Conservation (phyloP, 2,113 vertebrate genomes). For the Eclectus roratus region DNA sequence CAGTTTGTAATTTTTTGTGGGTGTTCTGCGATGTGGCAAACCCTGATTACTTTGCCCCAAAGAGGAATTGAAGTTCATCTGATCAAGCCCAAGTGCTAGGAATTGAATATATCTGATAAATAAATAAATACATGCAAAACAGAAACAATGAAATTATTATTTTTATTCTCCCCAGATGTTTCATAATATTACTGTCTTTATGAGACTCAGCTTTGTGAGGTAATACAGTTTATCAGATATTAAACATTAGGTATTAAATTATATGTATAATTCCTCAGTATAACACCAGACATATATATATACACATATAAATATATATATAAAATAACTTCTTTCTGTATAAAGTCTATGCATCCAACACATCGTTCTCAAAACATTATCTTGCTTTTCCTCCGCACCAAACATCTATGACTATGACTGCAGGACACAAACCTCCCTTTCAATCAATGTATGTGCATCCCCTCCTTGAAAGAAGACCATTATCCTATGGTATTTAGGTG, state of each 20-base stretch:
- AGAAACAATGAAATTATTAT: neutral
- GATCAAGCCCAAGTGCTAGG: neutral
- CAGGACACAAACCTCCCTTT: slow-evolving; percentile 4
- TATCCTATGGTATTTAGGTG: slow-evolving; percentile 44
- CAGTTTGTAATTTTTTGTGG: neutral
- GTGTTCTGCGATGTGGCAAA: neutral
- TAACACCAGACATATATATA: neutral
- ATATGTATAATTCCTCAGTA: neutral
- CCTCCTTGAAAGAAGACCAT: slow-evolving; percentile 29
- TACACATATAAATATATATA: neutral
- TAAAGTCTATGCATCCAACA: neutral
- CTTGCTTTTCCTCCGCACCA: neutral
- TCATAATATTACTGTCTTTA: neutral
- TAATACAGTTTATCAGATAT: neutral
- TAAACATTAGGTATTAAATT: neutral
- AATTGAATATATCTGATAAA: neutral
- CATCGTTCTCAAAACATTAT: neutral
- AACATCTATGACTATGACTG: neutral
- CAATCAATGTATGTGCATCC: neutral
- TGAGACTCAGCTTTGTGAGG: neutral
- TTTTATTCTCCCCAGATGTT: neutral
- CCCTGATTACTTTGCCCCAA: neutral
- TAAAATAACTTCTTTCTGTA: neutral
- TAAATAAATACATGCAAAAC: neutral
- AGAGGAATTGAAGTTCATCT: neutral